Evolutionary conservation across 2,113 vertebrate species (phyloP).

Genomic region (Xiphophorus hellerii): DNA sequence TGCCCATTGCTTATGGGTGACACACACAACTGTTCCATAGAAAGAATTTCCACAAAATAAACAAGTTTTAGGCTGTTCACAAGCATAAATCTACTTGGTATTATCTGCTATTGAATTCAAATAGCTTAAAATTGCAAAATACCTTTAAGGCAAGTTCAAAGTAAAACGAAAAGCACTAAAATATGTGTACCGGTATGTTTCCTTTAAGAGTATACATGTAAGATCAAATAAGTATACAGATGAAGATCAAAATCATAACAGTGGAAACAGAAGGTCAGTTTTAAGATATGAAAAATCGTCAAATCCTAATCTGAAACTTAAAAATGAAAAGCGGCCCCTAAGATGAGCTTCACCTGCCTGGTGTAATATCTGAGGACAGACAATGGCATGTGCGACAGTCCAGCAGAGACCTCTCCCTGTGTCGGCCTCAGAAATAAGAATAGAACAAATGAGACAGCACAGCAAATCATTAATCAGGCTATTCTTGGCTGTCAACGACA

Average conservation of each 20-base stretch:
- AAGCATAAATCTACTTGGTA: no score
- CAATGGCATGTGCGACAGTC: constrained; percentile 9
- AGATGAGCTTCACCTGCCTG: constrained; percentile 11
- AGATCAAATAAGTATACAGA: not conserved
- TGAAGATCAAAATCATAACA: not conserved
- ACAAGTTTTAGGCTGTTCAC: no score
- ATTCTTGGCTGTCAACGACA: constrained; percentile 27
- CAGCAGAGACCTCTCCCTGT: constrained; percentile 11
- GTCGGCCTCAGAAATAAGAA: constrained; percentile 29
- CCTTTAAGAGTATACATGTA: not conserved
- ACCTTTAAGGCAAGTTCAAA: no score
- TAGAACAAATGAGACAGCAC: constrained; percentile 41
- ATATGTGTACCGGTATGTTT: no score
- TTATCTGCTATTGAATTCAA: no score
- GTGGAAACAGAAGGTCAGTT: not conserved
- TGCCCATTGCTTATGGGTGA: no score
- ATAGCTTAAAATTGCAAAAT: no score
- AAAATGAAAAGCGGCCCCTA: constrained; percentile 18
- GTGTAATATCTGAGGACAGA: constrained; percentile 16
- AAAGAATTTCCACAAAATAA: no score
- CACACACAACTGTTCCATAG: no score
- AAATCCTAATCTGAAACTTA: constrained; percentile 9
- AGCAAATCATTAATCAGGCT: constrained; percentile 37
- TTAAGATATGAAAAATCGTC: not conserved
- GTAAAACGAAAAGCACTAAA: no score